A percentile compares a stretch with the other conserved stretches of the same genome.
Evolutionary conservation across 2,888 invertebrate species (phyloP).

Genomic region (Drosophila diplacantha): DNA sequence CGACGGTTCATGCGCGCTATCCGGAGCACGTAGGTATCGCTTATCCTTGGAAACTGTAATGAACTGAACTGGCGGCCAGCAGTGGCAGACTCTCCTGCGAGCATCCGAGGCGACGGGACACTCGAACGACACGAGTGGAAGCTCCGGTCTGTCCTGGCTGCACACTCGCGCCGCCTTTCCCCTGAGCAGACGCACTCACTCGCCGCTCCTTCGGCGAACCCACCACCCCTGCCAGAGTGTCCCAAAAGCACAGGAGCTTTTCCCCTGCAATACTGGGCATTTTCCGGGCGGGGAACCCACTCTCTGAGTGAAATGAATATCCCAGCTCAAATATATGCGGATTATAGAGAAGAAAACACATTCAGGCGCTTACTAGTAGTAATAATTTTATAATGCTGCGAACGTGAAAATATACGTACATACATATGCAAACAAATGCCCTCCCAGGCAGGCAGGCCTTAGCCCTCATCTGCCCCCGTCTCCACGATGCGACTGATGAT

Average conservation of each 20-base stretch:
- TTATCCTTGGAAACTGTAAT: conserved; percentile 69
- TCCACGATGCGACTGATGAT: conserved; percentile 75
- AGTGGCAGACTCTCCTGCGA: conserved; percentile 49
- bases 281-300: neutral
- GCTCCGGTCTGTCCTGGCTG: conserved; percentile 14
- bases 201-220: neutral
- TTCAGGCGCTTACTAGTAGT: neutral
- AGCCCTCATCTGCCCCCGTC: conserved; percentile 39
- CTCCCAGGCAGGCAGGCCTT: rapidly evolving
- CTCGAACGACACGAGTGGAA: conserved; percentile 22
- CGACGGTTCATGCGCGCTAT: conserved; percentile 25
- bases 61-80: conserved; percentile 58
- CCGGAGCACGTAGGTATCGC: conserved; percentile 56
- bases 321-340: neutral
- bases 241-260: neutral
- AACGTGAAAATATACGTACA: conserved; percentile 10
- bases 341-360: neutral
- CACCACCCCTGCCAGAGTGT: conserved; percentile 2
- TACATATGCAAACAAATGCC: neutral
- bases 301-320: neutral
- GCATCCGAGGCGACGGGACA: conserved; percentile 42
- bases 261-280: neutral
- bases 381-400: conserved; percentile 9
- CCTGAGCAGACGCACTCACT: neutral
- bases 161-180: conserved; percentile 19